Evolutionary conservation across 2,113 vertebrate genomes (phyloP), one percentile per base, ranked within the genome.

Genomic region (Sturnus vulgaris): DNA sequence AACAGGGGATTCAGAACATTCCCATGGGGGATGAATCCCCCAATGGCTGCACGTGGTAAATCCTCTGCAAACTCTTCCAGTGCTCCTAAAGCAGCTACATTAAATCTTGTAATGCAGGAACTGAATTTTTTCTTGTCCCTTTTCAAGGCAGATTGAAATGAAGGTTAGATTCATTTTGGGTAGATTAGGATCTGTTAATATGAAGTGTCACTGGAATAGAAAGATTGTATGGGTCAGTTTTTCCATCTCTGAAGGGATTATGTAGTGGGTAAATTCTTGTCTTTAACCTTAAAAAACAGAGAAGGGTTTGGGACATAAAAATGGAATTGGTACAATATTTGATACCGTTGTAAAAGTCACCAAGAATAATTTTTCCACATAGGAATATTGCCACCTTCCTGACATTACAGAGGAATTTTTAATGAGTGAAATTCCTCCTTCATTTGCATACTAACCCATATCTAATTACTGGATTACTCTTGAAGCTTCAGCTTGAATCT

Each of bases 21-120:
- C 59, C 69, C 24, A 0, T 19, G 19, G 33, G 15, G 50, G 25
- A 33, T 31, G 27, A 12, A 53, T 28, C 11, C 49, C 49, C 25
- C 4, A 1, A 2, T 50, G 57, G 25, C 35, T 82, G 5, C 2
- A 1, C 5, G 16, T 16, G 11, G 28, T 60, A n/a, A 14, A 40
- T 70, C 52, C 31, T 40, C 30, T 50, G 10, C 31, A 33, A 59
- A 3, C 37, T 64, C 1, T 59, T 46, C n/a, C 47, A 31, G 15
- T 33, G 10, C 35, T 9, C 15, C 42, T 71, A 3, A 66, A 49
- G n/a, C 30, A 50, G 28, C 39, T 25, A 2, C 3, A 1, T 50
- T 39, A 52, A 28, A 11, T 64, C 79, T 42, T 60, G 33, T 39
- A 0, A 30, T 83, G 72, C 47, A 35, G 39, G 24, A 18, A 35